Base-by-base conservation (phyloP, 1,140 invertebrate species). In the Aphis gossypii region DNA sequence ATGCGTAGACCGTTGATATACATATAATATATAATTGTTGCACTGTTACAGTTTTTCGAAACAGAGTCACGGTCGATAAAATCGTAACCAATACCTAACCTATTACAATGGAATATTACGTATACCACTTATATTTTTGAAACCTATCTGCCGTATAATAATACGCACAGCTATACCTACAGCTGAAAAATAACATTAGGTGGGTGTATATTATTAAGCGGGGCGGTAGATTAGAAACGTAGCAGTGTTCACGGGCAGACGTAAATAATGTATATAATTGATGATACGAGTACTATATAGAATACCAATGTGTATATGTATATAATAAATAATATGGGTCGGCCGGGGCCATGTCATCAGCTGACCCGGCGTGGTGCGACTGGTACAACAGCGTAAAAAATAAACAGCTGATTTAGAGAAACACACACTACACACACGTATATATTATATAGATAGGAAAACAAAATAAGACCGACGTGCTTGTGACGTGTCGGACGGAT, bases 331-430 rank as follows among this genome's bases (percentile, higher is more conserved):
- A 76, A n/a, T n/a, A 76, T 76, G 11, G 60, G 30, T 76, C 4
- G 60, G n/a, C 14, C n/a, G 60, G 14, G 60, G 60, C 11, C 60
- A 68, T 68, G 60, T 18, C 60, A 76, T 76, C 60, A 76, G 60
- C 60, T 76, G 60, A 76, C 60, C 60, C n/a, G n/a, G n/a, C n/a
- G 30, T 11, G 60, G 14, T n/a, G 60, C 14, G n/a, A 76, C 60
- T 76, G 60, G 60, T n/a, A 76, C n/a, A 76, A 76, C n/a, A n/a
- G 11, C 30, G 60, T 76, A 60, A 60, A 76, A 76, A n/a, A 76
- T n/a, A 76, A 76, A 76, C 60, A 76, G 60, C 60, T 76, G 60
- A 68, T 68, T 68, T 68, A 68, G 60, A 76, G n/a, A 35, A n/a
- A 76, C 48, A 51, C 48, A 51, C 11, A 48, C 9, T 14, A 51